These are phyloP conservation scores for Thumatha senex DNA, from an alignment of 2,888 invertebrate species.

Conservation along the genomic window DNA sequence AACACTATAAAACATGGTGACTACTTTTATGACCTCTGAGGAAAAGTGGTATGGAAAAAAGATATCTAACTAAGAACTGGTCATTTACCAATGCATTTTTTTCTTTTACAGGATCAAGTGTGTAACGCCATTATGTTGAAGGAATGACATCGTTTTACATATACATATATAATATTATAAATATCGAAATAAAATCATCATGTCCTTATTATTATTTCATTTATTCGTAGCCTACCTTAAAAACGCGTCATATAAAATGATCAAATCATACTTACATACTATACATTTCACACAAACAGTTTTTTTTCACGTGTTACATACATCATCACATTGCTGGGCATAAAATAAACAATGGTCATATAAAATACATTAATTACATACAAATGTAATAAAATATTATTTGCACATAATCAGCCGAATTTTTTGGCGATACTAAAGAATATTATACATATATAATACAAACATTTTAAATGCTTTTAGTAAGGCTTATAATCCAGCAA, in stretches of 20 bases:
- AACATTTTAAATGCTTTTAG: constrained; percentile 1
- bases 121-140: constrained; percentile 67
- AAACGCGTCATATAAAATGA: constrained; percentile 50
- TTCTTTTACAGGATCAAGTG: constrained; percentile 61
- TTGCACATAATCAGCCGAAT: neutral
- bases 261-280: constrained; percentile 34
- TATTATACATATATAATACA: neutral
- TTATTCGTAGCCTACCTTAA: constrained; percentile 37
- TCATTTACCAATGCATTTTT: too few relatives aligned
- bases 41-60: too few relatives aligned
- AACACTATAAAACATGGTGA: too few relatives aligned
- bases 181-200: constrained; percentile 16
- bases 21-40: too few relatives aligned
- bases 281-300: constrained; percentile 34
- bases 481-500: constrained; percentile 28
- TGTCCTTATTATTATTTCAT: constrained; percentile 32
- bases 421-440: neutral
- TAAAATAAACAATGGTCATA: constrained; percentile 11
- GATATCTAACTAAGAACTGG: too few relatives aligned
- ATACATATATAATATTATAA: neutral
- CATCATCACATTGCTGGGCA: constrained; percentile 34
- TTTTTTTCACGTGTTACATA: constrained; percentile 26
- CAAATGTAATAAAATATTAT: constrained; percentile 2
- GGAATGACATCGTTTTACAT: constrained; percentile 41
- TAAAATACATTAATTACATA: constrained; percentile 8